Conservation (phyloP, 2,888 invertebrate genomes). For the Pandemis cinnamomeana region DNA sequence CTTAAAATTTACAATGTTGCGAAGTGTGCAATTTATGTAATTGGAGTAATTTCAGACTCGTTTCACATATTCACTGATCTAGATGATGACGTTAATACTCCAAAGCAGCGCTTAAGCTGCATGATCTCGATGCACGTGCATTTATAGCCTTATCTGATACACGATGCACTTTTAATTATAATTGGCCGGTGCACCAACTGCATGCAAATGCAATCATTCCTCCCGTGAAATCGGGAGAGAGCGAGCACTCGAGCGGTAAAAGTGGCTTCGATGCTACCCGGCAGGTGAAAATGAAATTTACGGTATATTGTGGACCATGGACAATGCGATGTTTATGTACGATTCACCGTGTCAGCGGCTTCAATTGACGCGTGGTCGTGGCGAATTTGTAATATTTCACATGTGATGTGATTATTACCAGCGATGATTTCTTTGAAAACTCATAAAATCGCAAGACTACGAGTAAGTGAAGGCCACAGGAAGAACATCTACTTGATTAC, state of each 20-base stretch:
- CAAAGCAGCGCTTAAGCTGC: slow-evolving; percentile 1
- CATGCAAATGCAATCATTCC: slow-evolving; percentile 78
- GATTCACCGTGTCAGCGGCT: neutral
- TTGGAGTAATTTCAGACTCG: slow-evolving; percentile 50
- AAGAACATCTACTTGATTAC: too few species aligned
- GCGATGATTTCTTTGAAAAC: neutral
- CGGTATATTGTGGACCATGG: neutral
- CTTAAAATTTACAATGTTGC: slow-evolving; percentile 28
- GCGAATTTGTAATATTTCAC: neutral
- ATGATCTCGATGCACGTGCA: slow-evolving; percentile 9
- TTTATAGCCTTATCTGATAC: slow-evolving; percentile 64
- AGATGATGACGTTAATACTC: slow-evolving; percentile 46
- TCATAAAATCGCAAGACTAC: too few species aligned
- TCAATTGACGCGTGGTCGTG: neutral
- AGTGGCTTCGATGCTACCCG: slow-evolving; percentile 45
- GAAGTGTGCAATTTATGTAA: slow-evolving; percentile 42
- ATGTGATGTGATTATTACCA: neutral
- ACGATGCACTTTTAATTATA: slow-evolving; percentile 59
- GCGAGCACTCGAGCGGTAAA: slow-evolving; percentile 66
- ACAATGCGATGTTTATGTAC: neutral
- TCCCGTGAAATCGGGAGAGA: slow-evolving; percentile 77
- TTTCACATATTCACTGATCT: slow-evolving; percentile 61
- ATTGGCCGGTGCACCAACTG: slow-evolving; percentile 59
- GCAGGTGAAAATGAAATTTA: slow-evolving; percentile 27
- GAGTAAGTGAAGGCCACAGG: too few species aligned